Conservation (phyloP, 2,888 invertebrate species). For the Iphiclides podalirius region DNA sequence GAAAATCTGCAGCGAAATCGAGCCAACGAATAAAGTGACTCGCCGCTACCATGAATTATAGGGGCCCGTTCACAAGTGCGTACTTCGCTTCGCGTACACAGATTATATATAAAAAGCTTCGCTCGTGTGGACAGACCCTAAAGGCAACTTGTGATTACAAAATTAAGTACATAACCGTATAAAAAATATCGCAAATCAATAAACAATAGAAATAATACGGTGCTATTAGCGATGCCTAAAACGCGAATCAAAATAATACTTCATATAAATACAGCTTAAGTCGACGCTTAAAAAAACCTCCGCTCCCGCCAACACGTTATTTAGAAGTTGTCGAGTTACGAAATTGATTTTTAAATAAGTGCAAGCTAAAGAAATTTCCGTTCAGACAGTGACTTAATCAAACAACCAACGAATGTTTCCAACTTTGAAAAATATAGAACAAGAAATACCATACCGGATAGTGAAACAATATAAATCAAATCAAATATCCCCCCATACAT, state of each 20-base stretch:
- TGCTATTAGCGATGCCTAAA: not conserved
- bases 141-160: slow-evolving; percentile 21
- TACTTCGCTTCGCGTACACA: not conserved
- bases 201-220: slow-evolving; percentile 3
- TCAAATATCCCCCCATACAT: too few species aligned
- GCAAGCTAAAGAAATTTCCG: too few species aligned
- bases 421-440: too few species aligned
- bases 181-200: slow-evolving; percentile 13
- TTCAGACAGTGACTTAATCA: too few species aligned
- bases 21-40: slow-evolving; percentile 4
- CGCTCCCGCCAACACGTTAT: too few species aligned
- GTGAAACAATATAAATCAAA: too few species aligned
- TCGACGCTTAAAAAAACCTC: too few species aligned
- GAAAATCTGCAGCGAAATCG: slow-evolving; percentile 6
- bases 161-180: slow-evolving; percentile 20
- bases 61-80: slow-evolving; percentile 7
- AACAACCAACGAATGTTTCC: too few species aligned
- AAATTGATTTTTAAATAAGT: too few species aligned
- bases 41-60: not conserved
- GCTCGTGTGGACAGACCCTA: slow-evolving; percentile 8
- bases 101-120: not conserved
- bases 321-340: too few species aligned
- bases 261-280: not conserved
- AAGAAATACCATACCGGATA: too few species aligned
- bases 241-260: slow-evolving; percentile 1